Conservation (phyloP, 2,888 invertebrate genomes). For the Drosophila acutilabella region DNA sequence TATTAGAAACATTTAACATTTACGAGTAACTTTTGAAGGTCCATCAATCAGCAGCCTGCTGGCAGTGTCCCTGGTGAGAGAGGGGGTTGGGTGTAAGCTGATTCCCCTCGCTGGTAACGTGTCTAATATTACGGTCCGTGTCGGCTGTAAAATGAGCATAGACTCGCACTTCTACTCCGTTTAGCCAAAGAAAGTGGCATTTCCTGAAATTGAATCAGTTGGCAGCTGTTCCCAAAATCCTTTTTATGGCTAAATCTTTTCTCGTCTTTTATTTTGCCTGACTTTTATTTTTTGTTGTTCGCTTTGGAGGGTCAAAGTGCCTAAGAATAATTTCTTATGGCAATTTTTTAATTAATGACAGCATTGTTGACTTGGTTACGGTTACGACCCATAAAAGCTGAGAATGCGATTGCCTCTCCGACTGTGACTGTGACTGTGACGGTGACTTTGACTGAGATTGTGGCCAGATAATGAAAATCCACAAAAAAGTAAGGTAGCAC, state of each 20-base stretch:
- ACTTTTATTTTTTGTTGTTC: background rate
- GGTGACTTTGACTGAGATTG: constrained; percentile 17
- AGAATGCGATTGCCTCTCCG: background rate
- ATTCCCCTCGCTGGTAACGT: constrained; percentile 18
- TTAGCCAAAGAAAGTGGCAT: constrained; percentile 1
- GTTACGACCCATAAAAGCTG: constrained; percentile 37
- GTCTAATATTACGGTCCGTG: constrained; percentile 41
- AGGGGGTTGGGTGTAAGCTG: background rate
- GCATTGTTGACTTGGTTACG: constrained; percentile 45
- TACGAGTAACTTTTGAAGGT: constrained; percentile 34
- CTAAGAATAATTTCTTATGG: constrained; percentile 66
- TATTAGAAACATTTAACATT: constrained; percentile 12
- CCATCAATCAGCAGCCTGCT: constrained; percentile 67
- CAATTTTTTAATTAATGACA: constrained; percentile 69
- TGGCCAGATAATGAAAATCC: constrained; percentile 38
- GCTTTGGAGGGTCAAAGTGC: constrained; percentile 14
- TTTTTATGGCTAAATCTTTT: constrained; percentile 38
- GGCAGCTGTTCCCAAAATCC: constrained; percentile 46
- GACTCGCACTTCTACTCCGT: background rate
- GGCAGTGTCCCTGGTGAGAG: background rate
- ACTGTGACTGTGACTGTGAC: constrained; percentile 13
- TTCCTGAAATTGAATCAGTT: constrained; percentile 33
- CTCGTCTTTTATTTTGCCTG: background rate
- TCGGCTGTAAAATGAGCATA: constrained; percentile 34
- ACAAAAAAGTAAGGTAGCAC: constrained; percentile 36